phyloP scores from a whole-genome alignment of 2,797 vertebrate genomes.

The Sebastes matsubarae region DNA sequence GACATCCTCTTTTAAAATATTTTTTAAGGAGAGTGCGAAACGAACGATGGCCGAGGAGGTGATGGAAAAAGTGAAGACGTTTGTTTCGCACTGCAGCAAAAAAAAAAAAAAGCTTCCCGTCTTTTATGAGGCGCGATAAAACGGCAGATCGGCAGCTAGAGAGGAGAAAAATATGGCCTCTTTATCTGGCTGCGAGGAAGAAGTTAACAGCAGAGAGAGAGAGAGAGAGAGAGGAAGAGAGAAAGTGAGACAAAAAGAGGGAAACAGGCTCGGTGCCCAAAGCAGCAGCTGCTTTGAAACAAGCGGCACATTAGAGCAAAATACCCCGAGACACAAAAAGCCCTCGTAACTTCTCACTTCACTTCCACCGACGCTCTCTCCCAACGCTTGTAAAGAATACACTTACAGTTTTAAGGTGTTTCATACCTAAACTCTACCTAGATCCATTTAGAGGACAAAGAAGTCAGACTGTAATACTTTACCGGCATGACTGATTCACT shows the following conservation, averaged over 20 bases:
- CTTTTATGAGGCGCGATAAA: slow-evolving; percentile 67
- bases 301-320: slow-evolving; percentile 58
- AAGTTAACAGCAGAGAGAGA: slow-evolving; percentile 43
- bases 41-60: neutral
- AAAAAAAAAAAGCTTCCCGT: slow-evolving; percentile 40
- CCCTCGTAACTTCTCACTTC: slow-evolving; percentile 49
- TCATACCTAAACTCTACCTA: neutral
- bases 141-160: slow-evolving; percentile 45
- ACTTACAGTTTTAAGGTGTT: slow-evolving; percentile 28
- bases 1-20: neutral
- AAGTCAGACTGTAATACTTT: slow-evolving; percentile 31
- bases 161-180: slow-evolving; percentile 55
- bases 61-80: slow-evolving; percentile 23
- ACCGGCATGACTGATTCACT: slow-evolving; percentile 31
- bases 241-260: slow-evolving; percentile 51
- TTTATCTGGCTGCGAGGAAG: slow-evolving; percentile 68
- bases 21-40: neutral
- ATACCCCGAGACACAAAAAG: slow-evolving; percentile 51
- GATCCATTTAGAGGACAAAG: slow-evolving; percentile 43
- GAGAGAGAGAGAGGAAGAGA: slow-evolving; percentile 3
- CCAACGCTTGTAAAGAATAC: slow-evolving; percentile 42
- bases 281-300: slow-evolving; percentile 70
- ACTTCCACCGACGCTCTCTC: slow-evolving; percentile 16
- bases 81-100: slow-evolving; percentile 74
- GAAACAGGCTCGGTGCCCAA: slow-evolving; percentile 52